Evolutionary conservation across 2,113 vertebrate species (phyloP).

Genomic region (Microtus richardsoni): DNA sequence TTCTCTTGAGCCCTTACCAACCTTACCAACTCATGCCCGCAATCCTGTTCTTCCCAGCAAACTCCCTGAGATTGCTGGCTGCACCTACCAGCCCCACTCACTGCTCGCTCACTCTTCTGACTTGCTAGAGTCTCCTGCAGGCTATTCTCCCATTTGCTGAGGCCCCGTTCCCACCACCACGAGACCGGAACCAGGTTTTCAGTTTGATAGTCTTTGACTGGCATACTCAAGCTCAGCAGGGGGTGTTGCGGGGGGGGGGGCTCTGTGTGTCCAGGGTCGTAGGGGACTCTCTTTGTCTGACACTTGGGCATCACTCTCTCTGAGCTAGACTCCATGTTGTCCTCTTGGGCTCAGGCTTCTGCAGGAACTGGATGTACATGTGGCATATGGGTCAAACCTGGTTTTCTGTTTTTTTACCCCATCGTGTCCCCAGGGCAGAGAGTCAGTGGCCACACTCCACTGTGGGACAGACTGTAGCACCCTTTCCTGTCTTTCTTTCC

Average conservation of each 20-base stretch:
- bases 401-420: not conserved
- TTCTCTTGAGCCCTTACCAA: not conserved
- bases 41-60: not conserved
- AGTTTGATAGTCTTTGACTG: not conserved
- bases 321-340: not conserved
- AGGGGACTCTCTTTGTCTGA: not conserved
- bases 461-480: no score
- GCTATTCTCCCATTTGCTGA: not conserved
- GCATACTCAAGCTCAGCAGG: not conserved
- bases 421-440: not conserved
- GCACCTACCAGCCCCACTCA: accelerated
- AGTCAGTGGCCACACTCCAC: not conserved
- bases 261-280: not conserved
- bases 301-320: not conserved
- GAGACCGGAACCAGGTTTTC: not conserved
- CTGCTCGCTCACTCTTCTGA: not conserved
- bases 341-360: not conserved
- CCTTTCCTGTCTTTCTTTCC: not conserved
- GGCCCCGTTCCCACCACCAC: no score
- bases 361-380: accelerated
- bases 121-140: not conserved
- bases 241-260: not conserved
- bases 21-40: not conserved
- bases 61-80: not conserved
- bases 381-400: not conserved